A percentile compares a stretch with the other conserved stretches of the same genome.
Conservation (phyloP, 2,113 vertebrate species). For the Tenebrosternarchus preto region DNA sequence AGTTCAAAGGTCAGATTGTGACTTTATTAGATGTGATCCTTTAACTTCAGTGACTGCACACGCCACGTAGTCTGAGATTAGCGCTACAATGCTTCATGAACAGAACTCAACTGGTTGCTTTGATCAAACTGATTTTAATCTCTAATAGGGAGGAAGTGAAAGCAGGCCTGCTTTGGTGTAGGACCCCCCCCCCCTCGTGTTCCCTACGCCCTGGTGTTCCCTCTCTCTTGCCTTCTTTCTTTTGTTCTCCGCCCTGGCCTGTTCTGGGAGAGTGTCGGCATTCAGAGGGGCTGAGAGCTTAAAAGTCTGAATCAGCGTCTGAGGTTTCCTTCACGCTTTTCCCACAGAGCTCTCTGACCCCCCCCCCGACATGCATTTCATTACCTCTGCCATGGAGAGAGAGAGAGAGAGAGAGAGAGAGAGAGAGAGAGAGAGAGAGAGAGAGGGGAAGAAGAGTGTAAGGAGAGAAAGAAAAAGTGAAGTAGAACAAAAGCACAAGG, state of each 20-base stretch:
- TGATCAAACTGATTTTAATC: background rate
- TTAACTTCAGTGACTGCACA: background rate
- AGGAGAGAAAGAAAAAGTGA: constrained; percentile 52
- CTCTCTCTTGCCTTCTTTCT: constrained; percentile 21
- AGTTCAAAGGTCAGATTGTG: background rate
- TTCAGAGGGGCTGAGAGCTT: constrained; percentile 1
- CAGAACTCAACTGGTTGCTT: background rate
- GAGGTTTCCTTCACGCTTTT: background rate
- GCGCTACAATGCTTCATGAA: background rate
- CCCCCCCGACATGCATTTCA: constrained; percentile 50
- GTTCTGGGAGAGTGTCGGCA: constrained; percentile 18
- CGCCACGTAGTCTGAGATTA: background rate
- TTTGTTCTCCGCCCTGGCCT: constrained; percentile 34
- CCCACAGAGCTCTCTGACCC: constrained; percentile 2
- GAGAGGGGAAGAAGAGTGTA: too few relatives aligned
- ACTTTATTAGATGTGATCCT: background rate
- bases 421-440: constrained; percentile 44
- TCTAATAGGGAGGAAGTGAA: background rate
- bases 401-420: constrained; percentile 46
- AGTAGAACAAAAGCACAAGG: constrained; percentile 43
- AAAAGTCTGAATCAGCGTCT: too few relatives aligned
- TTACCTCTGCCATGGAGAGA: constrained; percentile 59
- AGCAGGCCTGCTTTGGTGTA: background rate
- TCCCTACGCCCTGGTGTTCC: constrained; percentile 34
- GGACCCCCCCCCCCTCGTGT: background rate